phyloP scores from a whole-genome alignment of 2,888 invertebrate genomes.

The Anthophora plumipes region DNA sequence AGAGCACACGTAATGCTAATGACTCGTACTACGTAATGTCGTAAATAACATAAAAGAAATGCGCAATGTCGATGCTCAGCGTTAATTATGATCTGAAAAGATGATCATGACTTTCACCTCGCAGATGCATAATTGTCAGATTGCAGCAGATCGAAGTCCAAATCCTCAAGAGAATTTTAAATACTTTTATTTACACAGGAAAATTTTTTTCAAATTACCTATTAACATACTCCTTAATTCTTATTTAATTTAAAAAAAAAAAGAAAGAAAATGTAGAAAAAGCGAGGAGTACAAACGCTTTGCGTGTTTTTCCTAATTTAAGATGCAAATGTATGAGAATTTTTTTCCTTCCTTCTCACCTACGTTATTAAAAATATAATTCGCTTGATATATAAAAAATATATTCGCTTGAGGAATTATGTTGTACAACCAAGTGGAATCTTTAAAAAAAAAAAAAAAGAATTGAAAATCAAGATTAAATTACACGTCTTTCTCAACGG shows the following conservation, averaged over 20 bases:
- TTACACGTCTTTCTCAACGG: too few species aligned
- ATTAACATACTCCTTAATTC: background rate
- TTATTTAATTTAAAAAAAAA: background rate
- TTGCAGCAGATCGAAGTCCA: conserved; percentile 33
- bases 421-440: background rate
- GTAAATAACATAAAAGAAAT: background rate
- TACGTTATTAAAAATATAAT: background rate
- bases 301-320: background rate
- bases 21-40: background rate
- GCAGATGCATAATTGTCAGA: conserved; percentile 18
- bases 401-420: too few species aligned
- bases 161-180: too few species aligned
- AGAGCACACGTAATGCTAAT: background rate
- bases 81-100: conserved; percentile 1
- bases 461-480: background rate
- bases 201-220: background rate
- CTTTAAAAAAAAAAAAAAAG: background rate
- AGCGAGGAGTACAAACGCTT: background rate
- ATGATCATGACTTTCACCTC: conserved; percentile 28
- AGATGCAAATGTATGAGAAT: background rate
- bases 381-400: too few species aligned
- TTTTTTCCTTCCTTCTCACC: background rate
- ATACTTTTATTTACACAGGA: too few species aligned
- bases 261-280: background rate
- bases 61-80: conserved; percentile 16